Percentiles rank a stretch among this genome's conserved stretches.
Evolutionary conservation across 2,888 invertebrate species (phyloP).

Genomic region (Athalia cordata): DNA sequence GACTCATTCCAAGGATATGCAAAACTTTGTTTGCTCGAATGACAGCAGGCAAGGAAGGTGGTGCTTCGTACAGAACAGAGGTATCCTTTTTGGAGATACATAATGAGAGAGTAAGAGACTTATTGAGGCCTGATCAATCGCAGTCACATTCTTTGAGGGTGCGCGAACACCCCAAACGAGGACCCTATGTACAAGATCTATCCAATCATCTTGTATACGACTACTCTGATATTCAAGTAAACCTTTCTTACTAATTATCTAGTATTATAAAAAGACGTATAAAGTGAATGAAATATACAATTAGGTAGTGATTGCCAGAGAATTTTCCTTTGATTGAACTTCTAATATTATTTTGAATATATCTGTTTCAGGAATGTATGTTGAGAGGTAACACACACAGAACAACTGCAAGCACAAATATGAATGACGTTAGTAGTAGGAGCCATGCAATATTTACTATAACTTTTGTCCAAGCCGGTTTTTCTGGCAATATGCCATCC

Average conservation of each 20-base stretch:
- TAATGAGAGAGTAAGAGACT: conserved; percentile 87
- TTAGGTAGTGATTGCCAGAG: background rate
- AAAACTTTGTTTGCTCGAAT: conserved; percentile 88
- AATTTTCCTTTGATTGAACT: background rate
- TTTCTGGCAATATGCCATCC: conserved; percentile 88
- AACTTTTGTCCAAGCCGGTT: conserved; percentile 91
- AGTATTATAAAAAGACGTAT: background rate
- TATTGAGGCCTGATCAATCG: conserved; percentile 77
- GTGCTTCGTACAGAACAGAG: conserved; percentile 89
- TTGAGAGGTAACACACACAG: conserved; percentile 87
- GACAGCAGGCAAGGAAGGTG: conserved; percentile 86
- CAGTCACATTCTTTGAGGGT: conserved; percentile 84
- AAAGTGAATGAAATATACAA: no score
- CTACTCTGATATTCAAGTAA: conserved; percentile 89
- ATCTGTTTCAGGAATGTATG: conserved; percentile 80
- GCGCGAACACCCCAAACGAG: conserved; percentile 86
- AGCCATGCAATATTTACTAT: conserved; percentile 95
- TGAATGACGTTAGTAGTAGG: conserved; percentile 94
- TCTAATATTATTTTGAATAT: conserved; percentile 14
- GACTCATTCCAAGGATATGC: conserved; percentile 90
- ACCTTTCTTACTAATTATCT: conserved; percentile 47
- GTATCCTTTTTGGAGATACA: conserved; percentile 92
- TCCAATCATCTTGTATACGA: conserved; percentile 91
- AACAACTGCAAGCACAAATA: conserved; percentile 92
- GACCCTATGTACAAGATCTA: conserved; percentile 91